Evolutionary conservation across 2,113 vertebrate species (phyloP).

Genomic region (Myiagra hebetior): DNA sequence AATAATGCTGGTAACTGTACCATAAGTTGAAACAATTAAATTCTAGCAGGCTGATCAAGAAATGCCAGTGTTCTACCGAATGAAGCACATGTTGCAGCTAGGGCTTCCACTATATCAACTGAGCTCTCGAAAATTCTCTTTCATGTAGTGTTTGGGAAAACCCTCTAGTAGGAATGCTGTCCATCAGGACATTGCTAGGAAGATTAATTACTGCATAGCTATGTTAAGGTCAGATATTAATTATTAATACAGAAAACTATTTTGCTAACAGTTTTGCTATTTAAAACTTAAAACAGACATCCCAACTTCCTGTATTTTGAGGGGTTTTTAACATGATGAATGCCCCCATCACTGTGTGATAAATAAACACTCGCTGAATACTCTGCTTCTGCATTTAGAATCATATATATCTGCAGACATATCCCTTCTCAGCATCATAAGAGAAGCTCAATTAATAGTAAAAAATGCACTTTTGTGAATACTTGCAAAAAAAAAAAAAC

Average conservation of each 20-base stretch:
- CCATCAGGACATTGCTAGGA: neutral
- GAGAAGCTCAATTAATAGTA: neutral
- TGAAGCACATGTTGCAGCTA: neutral
- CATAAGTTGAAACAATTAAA: neutral
- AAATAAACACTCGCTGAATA: neutral
- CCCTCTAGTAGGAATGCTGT: neutral
- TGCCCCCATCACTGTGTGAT: neutral
- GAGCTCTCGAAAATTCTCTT: neutral
- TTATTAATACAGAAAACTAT: neutral
- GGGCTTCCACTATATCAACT: neutral
- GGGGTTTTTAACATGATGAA: neutral
- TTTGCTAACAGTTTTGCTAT: neutral
- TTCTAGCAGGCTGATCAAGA: neutral
- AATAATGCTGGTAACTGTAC: neutral
- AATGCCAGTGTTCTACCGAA: neutral
- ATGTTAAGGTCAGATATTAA: neutral
- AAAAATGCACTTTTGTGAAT: neutral
- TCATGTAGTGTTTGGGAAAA: neutral
- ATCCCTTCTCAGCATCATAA: neutral
- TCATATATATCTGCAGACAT: neutral
- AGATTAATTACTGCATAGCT: neutral
- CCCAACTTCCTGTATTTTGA: neutral
- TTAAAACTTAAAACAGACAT: neutral
- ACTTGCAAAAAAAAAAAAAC: neutral
- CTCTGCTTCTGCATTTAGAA: neutral